Evolutionary conservation across 1,140 invertebrate species (phyloP), one percentile per base, ranked within the genome.

Genomic region (Andricus grossulariae): DNA sequence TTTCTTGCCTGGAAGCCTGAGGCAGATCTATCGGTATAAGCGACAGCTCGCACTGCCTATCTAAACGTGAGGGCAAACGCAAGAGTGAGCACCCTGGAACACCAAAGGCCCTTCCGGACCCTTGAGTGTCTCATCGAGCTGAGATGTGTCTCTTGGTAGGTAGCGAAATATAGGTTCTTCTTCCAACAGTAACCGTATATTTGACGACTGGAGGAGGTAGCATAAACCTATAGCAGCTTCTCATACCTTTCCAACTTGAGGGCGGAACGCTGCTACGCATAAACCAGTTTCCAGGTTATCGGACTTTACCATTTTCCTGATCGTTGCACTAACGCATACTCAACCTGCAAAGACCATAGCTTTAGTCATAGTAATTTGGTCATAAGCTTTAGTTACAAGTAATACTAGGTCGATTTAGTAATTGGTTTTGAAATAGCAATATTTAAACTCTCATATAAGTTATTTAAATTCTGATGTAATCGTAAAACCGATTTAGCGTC

Each of bases 201-300:
- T 66, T 82, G 73, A 49, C 76, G 71, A 74, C 81, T 79, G 77
- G 74, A 84, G 84, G 81, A 80, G 81, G 82, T 83, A 80, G 80
- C 79, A 60, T 78, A 77, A 72, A 84, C 71, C 77, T 80, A 85
- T 82, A 85, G 84, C 51, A 71, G 74, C 75, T 77, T 76, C 74
- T 80, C 76, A 77, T 76, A 77, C 55, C 49, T 57, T 71, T 78
- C 55, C 74, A 45, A 54, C 49, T 57, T 21, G 32, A 71, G 81
- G 77, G 81, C 72, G 83, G 79, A 84, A 72, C 77, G 81, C 83
- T 86, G 82, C 84, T 82, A 88, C 88, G 88, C 87, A 89, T 89
- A 89, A 90, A 90, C 89, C 89, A 90, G 89, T 90, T 90, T 89
- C 88, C 88, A 86, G 88, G 85, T 90, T 90, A 89, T 90, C 85